Conservation (phyloP, 2,888 invertebrate genomes). For the Caenorhabditis sp. region DNA sequence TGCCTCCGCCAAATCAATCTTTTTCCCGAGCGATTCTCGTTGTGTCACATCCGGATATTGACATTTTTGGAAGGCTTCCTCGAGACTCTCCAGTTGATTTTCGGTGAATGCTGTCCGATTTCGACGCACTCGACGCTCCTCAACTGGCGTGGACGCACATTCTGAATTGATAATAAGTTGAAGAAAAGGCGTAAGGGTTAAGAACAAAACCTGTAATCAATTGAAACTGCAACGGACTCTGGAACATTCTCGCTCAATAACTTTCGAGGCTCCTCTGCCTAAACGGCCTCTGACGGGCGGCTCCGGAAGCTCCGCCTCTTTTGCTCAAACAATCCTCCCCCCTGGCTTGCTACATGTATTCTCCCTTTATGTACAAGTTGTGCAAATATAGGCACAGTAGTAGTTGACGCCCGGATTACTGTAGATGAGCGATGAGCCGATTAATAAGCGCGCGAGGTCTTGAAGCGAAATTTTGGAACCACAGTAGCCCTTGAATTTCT, state of each 20-base stretch:
- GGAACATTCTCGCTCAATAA: slow-evolving; percentile 14
- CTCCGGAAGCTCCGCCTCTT: slow-evolving; percentile 29
- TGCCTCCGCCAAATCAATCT: slow-evolving; percentile 62
- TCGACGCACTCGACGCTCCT: slow-evolving; percentile 61
- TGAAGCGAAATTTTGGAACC: too few relatives aligned
- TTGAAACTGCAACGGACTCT: slow-evolving; percentile 33
- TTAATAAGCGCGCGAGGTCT: too few relatives aligned
- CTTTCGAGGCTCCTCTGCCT: background rate
- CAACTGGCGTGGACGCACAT: slow-evolving; percentile 11
- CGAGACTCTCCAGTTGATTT: slow-evolving; percentile 61
- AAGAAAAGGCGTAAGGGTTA: background rate
- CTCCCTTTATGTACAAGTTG: slow-evolving; percentile 9
- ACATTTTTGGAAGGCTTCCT: slow-evolving; percentile 49
- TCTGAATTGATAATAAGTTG: slow-evolving; percentile 16
- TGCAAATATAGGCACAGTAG: slow-evolving; percentile 27
- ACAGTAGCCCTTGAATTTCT: too few relatives aligned
- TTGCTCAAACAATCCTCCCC: slow-evolving; percentile 4
- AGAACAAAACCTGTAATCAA: slow-evolving; percentile 12
- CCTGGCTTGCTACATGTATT: slow-evolving; percentile 21
- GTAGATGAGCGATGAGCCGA: slow-evolving; percentile 48
- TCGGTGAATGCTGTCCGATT: slow-evolving; percentile 68
- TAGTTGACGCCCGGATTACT: slow-evolving; percentile 45
- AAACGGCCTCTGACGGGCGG: too few relatives aligned
- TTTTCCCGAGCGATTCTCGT: slow-evolving; percentile 60
- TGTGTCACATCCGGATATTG: slow-evolving; percentile 66